A percentile compares a stretch with the other conserved stretches of the same genome.
Evolutionary conservation across 2,113 vertebrate species (phyloP).

Genomic region (Hypocryptadius cinnamomeus): DNA sequence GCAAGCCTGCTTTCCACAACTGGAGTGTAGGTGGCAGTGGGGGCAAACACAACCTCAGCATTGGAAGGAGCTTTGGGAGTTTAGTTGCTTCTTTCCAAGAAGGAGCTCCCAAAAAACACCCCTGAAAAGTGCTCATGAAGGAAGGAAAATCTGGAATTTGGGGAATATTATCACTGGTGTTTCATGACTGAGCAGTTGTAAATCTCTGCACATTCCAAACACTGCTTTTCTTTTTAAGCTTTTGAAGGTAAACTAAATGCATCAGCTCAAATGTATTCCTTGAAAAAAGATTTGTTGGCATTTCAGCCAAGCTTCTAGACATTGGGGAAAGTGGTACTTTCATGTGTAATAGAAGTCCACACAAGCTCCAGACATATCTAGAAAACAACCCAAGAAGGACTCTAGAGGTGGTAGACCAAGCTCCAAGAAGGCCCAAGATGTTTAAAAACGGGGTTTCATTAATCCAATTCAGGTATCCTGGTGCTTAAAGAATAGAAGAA

Average conservation of each 20-base stretch:
- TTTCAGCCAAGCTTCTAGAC: neutral
- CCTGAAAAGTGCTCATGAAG: neutral
- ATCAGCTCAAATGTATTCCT: neutral
- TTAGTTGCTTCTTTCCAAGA: neutral
- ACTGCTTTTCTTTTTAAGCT: neutral
- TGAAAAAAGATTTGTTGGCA: neutral
- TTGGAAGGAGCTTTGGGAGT: neutral
- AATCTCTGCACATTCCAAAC: neutral
- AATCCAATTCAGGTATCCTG: neutral
- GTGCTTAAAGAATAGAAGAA: neutral
- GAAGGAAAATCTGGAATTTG: neutral
- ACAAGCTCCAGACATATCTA: neutral
- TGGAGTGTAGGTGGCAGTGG: no score
- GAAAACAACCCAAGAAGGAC: neutral
- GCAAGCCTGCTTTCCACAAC: neutral
- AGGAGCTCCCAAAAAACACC: neutral
- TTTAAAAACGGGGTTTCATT: neutral
- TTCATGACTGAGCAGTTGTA: neutral
- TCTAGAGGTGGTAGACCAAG: neutral
- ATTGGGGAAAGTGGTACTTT: neutral
- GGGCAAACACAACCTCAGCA: neutral
- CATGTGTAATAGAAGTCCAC: neutral
- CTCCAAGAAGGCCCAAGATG: neutral
- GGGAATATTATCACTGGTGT: neutral
- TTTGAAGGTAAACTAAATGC: neutral